A percentile compares a stretch with the other conserved stretches of the same genome.
These are phyloP conservation scores for Zosterops borbonicus DNA, from an alignment of 2,113 vertebrate genomes.

Conservation along the genomic window DNA sequence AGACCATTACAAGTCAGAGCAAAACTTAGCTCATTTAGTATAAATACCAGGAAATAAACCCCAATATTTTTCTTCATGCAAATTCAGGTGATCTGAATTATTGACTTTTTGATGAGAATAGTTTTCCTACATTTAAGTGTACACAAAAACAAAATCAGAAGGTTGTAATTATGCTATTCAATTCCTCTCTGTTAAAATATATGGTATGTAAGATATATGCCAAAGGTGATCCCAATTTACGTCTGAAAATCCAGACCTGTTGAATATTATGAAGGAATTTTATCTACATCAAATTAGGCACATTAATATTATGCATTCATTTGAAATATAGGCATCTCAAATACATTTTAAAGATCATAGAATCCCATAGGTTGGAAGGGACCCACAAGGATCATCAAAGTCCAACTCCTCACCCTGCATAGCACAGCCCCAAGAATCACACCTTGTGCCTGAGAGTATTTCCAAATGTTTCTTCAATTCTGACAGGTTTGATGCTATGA, in stretches of 20 bases:
- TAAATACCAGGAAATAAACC: background rate
- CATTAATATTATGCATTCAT: background rate
- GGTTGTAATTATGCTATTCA: background rate
- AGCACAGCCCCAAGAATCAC: background rate
- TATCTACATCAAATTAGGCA: background rate
- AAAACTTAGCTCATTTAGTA: background rate
- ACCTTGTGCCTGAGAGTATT: background rate
- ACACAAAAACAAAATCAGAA: background rate
- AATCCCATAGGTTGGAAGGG: background rate
- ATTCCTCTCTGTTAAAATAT: background rate
- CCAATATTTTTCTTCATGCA: background rate
- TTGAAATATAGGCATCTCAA: background rate
- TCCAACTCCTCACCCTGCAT: fast-evolving
- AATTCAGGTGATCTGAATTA: background rate
- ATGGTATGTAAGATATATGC: background rate
- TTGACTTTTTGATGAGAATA: background rate
- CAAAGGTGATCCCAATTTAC: background rate
- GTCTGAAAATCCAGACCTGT: background rate
- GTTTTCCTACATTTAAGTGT: background rate
- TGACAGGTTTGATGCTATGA: background rate
- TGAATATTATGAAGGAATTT: background rate
- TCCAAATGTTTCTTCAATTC: background rate
- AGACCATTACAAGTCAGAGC: background rate
- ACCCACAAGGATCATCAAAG: background rate
- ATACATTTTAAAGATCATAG: background rate